phyloP scores from a whole-genome alignment of 23 tunicate species.

The Aplidium turbinatum region DNA sequence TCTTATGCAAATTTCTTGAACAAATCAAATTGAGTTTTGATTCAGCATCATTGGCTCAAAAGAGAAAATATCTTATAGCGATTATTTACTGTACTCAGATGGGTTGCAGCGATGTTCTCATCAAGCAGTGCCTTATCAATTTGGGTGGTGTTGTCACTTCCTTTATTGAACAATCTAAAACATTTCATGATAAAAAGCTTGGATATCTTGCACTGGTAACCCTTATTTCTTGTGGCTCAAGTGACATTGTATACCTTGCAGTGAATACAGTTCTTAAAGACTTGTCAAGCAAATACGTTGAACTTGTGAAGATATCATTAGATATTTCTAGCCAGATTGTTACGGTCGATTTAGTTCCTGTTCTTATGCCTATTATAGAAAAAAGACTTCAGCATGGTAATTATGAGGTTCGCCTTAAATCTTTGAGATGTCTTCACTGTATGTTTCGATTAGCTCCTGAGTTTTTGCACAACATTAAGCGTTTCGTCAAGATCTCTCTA shows the following conservation, averaged over 20 bases:
- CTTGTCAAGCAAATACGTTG: constrained; percentile 22
- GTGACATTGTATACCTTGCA: constrained; percentile 53
- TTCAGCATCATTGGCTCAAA: not conserved
- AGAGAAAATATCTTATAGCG: constrained; percentile 9
- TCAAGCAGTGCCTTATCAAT: not conserved
- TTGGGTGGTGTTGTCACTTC: constrained; percentile 41
- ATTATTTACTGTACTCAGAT: constrained; percentile 24
- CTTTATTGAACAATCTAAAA: constrained; percentile 53
- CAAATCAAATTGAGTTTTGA: constrained; percentile 5
- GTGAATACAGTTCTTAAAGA: constrained; percentile 78
- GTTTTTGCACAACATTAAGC: constrained; percentile 35
- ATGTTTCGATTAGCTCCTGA: constrained; percentile 52
- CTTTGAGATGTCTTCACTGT: constrained; percentile 32
- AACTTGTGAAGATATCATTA: constrained; percentile 37
- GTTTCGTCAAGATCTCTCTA: constrained; percentile 38
- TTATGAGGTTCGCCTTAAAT: constrained; percentile 37
- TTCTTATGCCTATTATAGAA: constrained; percentile 57
- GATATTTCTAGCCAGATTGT: constrained; percentile 36
- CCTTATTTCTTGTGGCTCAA: not conserved
- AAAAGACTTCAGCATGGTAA: constrained; percentile 22
- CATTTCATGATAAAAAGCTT: constrained; percentile 39
- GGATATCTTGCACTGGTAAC: constrained; percentile 56
- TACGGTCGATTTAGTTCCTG: constrained; percentile 57
- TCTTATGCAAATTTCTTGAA: constrained; percentile 18
- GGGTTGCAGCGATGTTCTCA: not conserved